Conservation (phyloP, 2,797 vertebrate species). For the Micropoecilia bifurca region DNA sequence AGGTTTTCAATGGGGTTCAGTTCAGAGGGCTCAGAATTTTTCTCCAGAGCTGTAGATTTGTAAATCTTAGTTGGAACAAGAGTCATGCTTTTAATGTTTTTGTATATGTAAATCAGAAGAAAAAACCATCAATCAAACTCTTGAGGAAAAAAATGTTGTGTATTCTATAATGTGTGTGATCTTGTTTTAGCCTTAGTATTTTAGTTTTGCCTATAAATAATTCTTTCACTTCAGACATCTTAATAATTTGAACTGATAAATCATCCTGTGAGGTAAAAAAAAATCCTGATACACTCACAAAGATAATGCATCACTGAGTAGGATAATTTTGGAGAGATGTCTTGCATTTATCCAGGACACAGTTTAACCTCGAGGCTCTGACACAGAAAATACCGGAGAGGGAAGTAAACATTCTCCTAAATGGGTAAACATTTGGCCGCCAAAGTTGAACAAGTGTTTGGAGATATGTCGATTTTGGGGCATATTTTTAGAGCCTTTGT, state of each 20-base stretch:
- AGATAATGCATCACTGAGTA: not conserved
- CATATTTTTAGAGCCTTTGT: constrained; percentile 82
- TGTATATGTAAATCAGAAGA: not conserved
- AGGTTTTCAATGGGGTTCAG: too few species aligned
- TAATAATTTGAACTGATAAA: not conserved
- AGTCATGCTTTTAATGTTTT: not conserved
- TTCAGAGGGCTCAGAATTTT: too few species aligned
- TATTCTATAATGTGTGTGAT: not conserved
- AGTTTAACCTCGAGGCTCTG: constrained; percentile 42
- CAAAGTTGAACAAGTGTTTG: constrained; percentile 53
- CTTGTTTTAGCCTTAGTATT: not conserved
- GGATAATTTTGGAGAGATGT: not conserved
- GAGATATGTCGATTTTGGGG: constrained; percentile 70
- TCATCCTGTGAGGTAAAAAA: not conserved
- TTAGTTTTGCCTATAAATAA: not conserved
- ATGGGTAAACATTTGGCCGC: constrained; percentile 72
- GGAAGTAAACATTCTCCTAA: constrained; percentile 69
- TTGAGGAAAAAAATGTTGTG: not conserved
- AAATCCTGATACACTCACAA: not conserved
- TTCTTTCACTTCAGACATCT: not conserved
- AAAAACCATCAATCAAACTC: not conserved
- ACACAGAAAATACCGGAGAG: constrained; percentile 45
- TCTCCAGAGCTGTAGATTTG: not conserved
- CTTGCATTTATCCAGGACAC: constrained; percentile 17
- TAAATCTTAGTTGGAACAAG: not conserved